These are phyloP conservation scores for Actinernus sp. DNA, from an alignment of 92 coral and sea anemone species.

Conservation along the genomic window DNA sequence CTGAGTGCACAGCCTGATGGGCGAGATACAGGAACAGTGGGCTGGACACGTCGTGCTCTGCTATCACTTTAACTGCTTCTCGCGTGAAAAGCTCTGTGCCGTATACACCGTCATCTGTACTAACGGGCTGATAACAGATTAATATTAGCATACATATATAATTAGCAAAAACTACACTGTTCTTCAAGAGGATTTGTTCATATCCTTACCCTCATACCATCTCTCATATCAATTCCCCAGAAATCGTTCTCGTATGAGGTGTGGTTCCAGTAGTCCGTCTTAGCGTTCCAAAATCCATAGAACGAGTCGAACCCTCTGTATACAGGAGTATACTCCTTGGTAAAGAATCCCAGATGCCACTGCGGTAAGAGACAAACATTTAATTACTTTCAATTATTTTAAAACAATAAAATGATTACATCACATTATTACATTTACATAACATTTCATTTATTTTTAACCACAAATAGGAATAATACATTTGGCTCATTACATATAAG, in stretches of 20 bases:
- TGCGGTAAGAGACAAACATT: slow-evolving; percentile 8
- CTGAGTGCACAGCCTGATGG: slow-evolving; percentile 79
- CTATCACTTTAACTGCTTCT: slow-evolving; percentile 56
- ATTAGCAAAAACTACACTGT: background rate
- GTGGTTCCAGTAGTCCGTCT: slow-evolving; percentile 98
- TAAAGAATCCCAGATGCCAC: slow-evolving; percentile 99
- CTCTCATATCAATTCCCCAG: slow-evolving; percentile 88
- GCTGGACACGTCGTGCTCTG: slow-evolving; percentile 49
- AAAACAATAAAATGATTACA: no score
- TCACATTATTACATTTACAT: no score
- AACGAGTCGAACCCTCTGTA: slow-evolving; percentile 93
- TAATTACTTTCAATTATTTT: no score
- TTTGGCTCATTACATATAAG: no score
- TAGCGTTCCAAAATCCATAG: slow-evolving; percentile 92
- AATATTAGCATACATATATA: background rate
- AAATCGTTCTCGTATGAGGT: slow-evolving; percentile 79
- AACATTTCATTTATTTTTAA: no score
- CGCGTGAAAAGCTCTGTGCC: slow-evolving; percentile 68
- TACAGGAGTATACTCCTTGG: slow-evolving; percentile 91
- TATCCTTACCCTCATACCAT: slow-evolving; percentile 72
- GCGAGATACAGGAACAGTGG: slow-evolving; percentile 75
- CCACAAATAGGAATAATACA: no score
- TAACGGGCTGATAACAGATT: slow-evolving; percentile 52
- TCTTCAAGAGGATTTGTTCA: background rate
- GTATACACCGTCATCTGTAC: slow-evolving; percentile 59